Conservation (phyloP, 92 coral and sea anemone species). For the Bergia puertoricense region DNA sequence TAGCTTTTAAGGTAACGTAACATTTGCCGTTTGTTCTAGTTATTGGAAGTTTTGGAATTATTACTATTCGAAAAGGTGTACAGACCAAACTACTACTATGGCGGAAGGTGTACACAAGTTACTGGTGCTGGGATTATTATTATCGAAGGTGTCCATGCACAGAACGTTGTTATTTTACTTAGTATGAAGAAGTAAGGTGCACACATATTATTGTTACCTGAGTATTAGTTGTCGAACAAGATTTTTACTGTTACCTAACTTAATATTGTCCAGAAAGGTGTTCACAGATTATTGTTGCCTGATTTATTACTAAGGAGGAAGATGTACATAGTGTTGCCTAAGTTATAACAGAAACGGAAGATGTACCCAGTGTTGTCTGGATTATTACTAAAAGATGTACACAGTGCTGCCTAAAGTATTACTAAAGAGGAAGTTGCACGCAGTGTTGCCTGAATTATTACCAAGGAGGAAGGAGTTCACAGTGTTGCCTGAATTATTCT, state of each 20-base stretch:
- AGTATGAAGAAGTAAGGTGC: too few relatives aligned
- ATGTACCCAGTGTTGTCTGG: neutral
- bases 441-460: neutral
- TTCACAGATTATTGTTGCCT: neutral
- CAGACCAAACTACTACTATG: neutral
- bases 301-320: neutral
- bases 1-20: constrained; percentile 80
- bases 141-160: too few relatives aligned
- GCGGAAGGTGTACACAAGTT: too few relatives aligned
- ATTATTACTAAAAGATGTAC: too few relatives aligned
- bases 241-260: neutral
- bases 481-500: too few relatives aligned
- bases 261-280: neutral
- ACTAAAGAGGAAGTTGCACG: neutral
- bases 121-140: too few relatives aligned
- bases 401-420: neutral
- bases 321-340: neutral
- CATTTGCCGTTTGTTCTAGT: constrained; percentile 4
- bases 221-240: too few relatives aligned
- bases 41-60: too few relatives aligned
- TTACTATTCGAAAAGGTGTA: neutral
- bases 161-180: too few relatives aligned
- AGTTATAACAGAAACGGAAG: neutral
- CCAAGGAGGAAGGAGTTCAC: neutral
- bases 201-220: too few relatives aligned